Evolutionary conservation across 2,113 vertebrate genomes (phyloP), one percentile per base, ranked within the genome.

Genomic region (Mustela lutreola): DNA sequence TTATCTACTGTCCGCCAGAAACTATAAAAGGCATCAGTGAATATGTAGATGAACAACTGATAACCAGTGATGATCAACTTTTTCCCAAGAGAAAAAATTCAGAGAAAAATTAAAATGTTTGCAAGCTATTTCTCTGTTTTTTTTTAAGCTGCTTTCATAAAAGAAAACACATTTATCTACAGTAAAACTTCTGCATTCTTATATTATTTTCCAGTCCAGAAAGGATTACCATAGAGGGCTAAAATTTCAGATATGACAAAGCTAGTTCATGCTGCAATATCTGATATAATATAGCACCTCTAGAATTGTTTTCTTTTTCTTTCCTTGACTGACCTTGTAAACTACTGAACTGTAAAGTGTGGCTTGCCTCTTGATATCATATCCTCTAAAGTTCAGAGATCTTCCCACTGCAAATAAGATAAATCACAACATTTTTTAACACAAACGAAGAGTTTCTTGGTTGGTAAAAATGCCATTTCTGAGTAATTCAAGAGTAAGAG

Each of bases 291-390:
- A 28, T 22, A 93, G 62, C 45, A 89, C 53, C 39, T 71, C n/a
- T 75, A 26, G 31, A 84, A 75, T 56, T 14, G 26, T 15, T 86
- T 89, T 56, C 65, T 67, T 92, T 86, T 62, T 75, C 78, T 83
- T 62, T 97, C 86, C 83, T 95, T 89, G 73, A 10, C 14, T 95
- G 82, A 97, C 94, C 92, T 97, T 94, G 86, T 94, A 93, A 93
- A 89, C 82, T 93, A 81, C 63, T 86, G 53, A 85, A 67, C n/a
- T 73, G 62, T 45, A 95, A 91, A 97, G 16, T 91, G 18, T 80
- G 71, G 21, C 12, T 96, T 80, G 45, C 62, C 65, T 97, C 91
- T 58, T 89, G 75, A 79, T 81, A 53, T 33, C 60, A 31, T 85
- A 18, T 18, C 70, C 26, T 96, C 56, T 63, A 83, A 92, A 80